Percentiles rank a stretch among this genome's conserved stretches.
phyloP scores from a whole-genome alignment of 2,888 invertebrate species.

The Epirrhoe tristata region DNA sequence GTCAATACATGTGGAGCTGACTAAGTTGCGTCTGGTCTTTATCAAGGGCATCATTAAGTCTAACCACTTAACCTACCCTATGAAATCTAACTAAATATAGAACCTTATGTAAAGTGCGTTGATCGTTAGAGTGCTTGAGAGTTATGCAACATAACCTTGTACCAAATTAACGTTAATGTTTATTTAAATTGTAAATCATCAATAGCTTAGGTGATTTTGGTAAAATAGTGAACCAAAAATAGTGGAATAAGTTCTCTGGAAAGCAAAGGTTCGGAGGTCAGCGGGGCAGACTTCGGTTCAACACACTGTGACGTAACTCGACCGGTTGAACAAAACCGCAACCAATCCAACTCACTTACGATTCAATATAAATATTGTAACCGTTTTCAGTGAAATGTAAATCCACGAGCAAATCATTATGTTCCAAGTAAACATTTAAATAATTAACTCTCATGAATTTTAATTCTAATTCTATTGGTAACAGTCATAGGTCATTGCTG shows the following conservation, averaged over 20 bases:
- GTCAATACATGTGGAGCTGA: too few relatives aligned
- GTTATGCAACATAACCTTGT: constrained; percentile 62
- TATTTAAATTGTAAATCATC: constrained; percentile 46
- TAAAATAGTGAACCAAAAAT: constrained; percentile 59
- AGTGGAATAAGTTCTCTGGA: constrained; percentile 52
- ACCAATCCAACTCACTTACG: constrained; percentile 42
- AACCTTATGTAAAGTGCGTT: constrained; percentile 50
- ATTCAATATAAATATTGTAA: constrained; percentile 57
- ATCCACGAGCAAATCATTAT: neutral
- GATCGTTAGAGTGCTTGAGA: constrained; percentile 53
- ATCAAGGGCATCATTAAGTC: too few relatives aligned
- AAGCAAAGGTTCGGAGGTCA: constrained; percentile 72
- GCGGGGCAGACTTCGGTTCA: constrained; percentile 61
- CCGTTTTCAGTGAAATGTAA: constrained; percentile 33
- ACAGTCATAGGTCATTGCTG: constrained; percentile 2
- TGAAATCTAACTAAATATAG: constrained; percentile 45
- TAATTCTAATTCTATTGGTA: neutral
- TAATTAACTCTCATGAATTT: too few relatives aligned
- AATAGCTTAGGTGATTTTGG: constrained; percentile 29
- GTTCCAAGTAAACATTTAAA: neutral
- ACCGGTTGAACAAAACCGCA: constrained; percentile 58
- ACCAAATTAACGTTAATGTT: constrained; percentile 47
- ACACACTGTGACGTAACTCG: constrained; percentile 70
- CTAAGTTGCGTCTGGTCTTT: too few relatives aligned
- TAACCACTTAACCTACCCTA: constrained; percentile 51